Conservation (phyloP, 2,113 vertebrate genomes). For the Aspiorhynchus laticeps region DNA sequence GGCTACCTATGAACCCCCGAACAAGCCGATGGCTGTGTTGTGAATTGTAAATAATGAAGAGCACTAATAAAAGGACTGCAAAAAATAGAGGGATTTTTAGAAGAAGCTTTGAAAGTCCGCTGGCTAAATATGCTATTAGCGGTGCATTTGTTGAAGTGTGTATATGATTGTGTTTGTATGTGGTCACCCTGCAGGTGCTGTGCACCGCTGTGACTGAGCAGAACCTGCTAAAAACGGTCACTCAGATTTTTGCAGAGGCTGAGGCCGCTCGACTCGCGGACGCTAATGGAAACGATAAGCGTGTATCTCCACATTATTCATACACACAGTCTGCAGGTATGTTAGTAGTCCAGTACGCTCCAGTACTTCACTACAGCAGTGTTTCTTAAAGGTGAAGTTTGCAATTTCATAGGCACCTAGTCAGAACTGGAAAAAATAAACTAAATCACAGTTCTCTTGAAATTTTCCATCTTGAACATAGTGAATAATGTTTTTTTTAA, state of each 20-base stretch:
- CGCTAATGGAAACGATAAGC: constrained; percentile 56
- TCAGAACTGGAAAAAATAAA: background rate
- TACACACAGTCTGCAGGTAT: constrained; percentile 56
- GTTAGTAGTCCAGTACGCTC: background rate
- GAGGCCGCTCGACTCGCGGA: constrained; percentile 71
- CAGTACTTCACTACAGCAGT: background rate
- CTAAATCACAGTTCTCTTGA: background rate
- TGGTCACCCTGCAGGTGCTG: constrained; percentile 74
- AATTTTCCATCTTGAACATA: background rate
- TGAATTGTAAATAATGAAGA: constrained; percentile 30
- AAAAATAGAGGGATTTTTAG: constrained; percentile 24
- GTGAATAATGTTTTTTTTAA: background rate
- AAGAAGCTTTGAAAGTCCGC: constrained; percentile 27
- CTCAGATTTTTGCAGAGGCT: constrained; percentile 85
- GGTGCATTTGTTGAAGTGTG: constrained; percentile 28
- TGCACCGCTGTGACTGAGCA: constrained; percentile 87
- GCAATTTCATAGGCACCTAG: background rate
- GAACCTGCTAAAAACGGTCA: constrained; percentile 87
- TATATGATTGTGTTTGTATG: constrained; percentile 34
- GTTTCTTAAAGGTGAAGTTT: background rate
- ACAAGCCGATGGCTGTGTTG: constrained; percentile 21
- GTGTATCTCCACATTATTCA: constrained; percentile 47
- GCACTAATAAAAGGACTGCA: constrained; percentile 26
- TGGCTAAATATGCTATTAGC: constrained; percentile 47
- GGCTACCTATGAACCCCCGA: background rate